Conservation (phyloP, 2,797 vertebrate genomes). For the Cryptoblepharus egeriae region DNA sequence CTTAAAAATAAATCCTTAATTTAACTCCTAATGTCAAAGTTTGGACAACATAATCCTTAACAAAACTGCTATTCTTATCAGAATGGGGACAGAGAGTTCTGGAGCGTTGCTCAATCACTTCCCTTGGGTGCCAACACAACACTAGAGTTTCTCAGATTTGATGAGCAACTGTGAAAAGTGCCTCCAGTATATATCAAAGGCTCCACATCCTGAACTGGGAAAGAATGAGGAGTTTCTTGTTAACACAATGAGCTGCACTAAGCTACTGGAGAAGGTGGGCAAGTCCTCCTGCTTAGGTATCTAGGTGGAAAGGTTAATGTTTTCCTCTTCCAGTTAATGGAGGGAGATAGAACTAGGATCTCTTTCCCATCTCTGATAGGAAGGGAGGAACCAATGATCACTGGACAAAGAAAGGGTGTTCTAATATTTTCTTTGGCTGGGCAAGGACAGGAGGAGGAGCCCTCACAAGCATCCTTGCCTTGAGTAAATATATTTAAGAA, state of each 20-base stretch:
- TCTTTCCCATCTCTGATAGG: no score
- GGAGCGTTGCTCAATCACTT: background rate
- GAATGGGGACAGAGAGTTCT: background rate
- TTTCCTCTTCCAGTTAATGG: no score
- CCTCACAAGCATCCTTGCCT: no score
- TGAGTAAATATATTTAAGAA: no score
- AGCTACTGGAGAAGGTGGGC: no score
- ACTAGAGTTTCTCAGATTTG: background rate
- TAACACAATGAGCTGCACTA: background rate
- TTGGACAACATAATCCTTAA: background rate
- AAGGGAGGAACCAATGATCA: no score
- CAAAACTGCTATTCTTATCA: constrained; percentile 14
- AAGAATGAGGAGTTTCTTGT: background rate
- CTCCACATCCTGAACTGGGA: background rate
- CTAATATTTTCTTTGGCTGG: no score
- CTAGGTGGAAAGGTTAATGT: no score
- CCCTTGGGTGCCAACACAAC: background rate
- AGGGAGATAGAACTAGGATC: no score
- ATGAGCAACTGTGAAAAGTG: background rate
- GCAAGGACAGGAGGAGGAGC: no score
- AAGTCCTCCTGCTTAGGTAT: no score
- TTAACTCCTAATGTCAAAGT: background rate
- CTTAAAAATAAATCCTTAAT: background rate
- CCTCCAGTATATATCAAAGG: background rate
- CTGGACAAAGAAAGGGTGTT: no score